These are phyloP conservation scores for Psittacara wagleri DNA, from an alignment of 2,113 vertebrate genomes.

Conservation along the genomic window DNA sequence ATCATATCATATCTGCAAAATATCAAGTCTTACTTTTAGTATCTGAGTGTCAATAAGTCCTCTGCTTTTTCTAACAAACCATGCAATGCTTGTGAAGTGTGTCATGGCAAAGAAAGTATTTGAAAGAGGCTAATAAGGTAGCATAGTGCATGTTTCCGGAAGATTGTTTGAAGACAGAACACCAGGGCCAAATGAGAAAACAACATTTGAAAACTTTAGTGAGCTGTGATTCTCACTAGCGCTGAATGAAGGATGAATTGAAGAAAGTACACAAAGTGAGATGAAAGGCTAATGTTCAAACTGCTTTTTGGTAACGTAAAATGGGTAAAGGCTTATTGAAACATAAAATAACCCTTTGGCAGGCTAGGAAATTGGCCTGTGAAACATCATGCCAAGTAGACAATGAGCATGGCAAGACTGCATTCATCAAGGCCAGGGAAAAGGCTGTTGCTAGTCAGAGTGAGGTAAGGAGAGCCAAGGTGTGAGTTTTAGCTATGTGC, in stretches of 20 bases:
- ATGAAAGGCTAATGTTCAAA: not conserved
- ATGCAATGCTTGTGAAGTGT: not conserved
- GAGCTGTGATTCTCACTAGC: not conserved
- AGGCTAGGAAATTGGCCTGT: not conserved
- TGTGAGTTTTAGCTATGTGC: not conserved
- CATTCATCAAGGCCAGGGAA: not conserved
- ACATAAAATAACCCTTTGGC: not conserved
- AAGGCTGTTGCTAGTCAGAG: not conserved
- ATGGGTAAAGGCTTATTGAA: not conserved
- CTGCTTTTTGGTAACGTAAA: not conserved
- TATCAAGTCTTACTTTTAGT: not conserved
- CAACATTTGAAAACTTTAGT: not conserved
- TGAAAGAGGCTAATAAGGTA: not conserved
- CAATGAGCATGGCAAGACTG: not conserved
- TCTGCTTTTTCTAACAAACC: not conserved
- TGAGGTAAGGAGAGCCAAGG: not conserved
- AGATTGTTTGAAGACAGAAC: not conserved
- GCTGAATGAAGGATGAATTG: not conserved
- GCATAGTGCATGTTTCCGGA: not conserved
- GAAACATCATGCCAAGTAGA: not conserved
- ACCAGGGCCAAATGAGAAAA: not conserved
- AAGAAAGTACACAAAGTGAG: not conserved
- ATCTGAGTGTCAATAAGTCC: not conserved
- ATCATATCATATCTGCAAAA: not conserved
- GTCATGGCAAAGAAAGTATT: not conserved